Evolutionary conservation across 2,888 invertebrate genomes (phyloP), one percentile per base, ranked within the genome.

Genomic region (Agelastica alni): DNA sequence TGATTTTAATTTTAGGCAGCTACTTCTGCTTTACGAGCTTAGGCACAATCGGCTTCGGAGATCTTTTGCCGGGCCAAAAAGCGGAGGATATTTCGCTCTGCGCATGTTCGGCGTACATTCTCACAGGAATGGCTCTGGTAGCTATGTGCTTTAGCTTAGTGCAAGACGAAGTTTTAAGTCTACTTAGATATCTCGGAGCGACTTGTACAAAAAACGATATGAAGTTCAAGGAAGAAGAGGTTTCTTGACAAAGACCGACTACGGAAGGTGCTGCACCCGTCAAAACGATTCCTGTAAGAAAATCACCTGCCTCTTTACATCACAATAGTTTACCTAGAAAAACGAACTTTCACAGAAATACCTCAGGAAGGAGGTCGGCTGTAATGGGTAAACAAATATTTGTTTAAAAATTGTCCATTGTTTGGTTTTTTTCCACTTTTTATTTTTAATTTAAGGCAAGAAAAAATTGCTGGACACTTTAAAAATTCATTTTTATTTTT

Each of bases 101-200:
- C 64, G 85, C 86, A 46, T 90, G 91, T 65, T 89, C 91, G 36
- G 83, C 88, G 4, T 93, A 92, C 72, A 91, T 92, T 54, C 78
- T 92, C 55, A 83, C 91, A 22, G 92, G 92, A 37, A 89, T 93
- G 85, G 91, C 90, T 10, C 83, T 92, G 58, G 86, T 92, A 42
- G 91, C 92, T 28, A 91, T 90, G 88, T 91, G 91, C 75, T 92
- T 92, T 78, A 91, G 89, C 75, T 79, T 92, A 53, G 87, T 91
- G 46, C 91, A 91, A 74, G 90, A 90, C 68, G 90, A 91, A 74
- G 82, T 89, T 53, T 77, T 81, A 51, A 78, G 79, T 60, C 77
- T 83, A 61, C 77, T 83, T 55, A 42, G 59, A 32, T 60, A 57
- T 12, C 77, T 83, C 60, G 81, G 74, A 58, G 70, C 73, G 56